Conservation (phyloP, 2,888 invertebrate species). For the Masnerella sp. region DNA sequence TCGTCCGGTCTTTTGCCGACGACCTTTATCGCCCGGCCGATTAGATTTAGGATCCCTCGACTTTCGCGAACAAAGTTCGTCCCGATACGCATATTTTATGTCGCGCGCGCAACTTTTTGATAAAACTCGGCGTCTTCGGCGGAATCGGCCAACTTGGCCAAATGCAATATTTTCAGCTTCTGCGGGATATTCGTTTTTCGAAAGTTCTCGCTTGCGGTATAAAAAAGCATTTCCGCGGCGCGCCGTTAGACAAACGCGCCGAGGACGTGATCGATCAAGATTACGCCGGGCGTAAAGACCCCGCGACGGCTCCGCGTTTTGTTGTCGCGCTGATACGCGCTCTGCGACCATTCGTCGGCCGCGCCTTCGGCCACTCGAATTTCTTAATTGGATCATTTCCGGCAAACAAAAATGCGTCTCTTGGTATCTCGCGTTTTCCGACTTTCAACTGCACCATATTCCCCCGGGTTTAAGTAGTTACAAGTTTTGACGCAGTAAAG, state of each 20-base stretch:
- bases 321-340: neutral
- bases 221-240: conserved; percentile 43
- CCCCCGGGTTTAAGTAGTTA: conserved; percentile 14
- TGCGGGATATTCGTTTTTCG: conserved; percentile 57
- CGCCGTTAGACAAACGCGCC: conserved; percentile 41
- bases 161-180: conserved; percentile 60
- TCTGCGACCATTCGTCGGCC: neutral
- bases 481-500: conserved; percentile 23
- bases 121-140: conserved; percentile 56
- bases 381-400: conserved; percentile 18
- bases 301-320: conserved; percentile 28
- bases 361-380: neutral
- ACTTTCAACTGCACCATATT: neutral
- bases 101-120: conserved; percentile 57
- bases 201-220: conserved; percentile 43
- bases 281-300: conserved; percentile 33
- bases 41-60: conserved; percentile 50
- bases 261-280: conserved; percentile 51
- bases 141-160: conserved; percentile 57
- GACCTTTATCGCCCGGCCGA: conserved; percentile 44
- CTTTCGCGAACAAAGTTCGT: conserved; percentile 42
- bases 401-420: conserved; percentile 26
- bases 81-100: conserved; percentile 61
- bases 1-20: no score
- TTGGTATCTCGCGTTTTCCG: conserved; percentile 1